Conservation (phyloP, 2,888 invertebrate species). For the Empis livida region DNA sequence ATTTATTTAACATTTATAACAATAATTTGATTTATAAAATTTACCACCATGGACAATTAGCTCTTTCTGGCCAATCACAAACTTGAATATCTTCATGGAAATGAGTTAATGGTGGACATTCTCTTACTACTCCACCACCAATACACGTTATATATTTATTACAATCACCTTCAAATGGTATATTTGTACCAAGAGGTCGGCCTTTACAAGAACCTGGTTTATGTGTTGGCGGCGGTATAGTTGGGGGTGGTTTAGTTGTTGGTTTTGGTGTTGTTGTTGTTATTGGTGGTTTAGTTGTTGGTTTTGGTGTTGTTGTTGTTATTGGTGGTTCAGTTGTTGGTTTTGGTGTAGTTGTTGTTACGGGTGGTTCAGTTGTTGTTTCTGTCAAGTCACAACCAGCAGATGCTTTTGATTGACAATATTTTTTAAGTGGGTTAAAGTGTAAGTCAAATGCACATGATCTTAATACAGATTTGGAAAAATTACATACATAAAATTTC, state of each 20-base stretch:
- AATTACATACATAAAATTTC: slow-evolving; percentile 1
- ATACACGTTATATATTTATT: background rate
- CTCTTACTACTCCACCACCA: background rate
- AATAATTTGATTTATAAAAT: too few species aligned
- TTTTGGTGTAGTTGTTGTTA: background rate
- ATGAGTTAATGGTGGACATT: background rate
- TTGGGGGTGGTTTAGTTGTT: background rate
- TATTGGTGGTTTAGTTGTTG: background rate
- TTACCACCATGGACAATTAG: background rate
- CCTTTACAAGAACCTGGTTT: background rate
- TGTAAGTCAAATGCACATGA: background rate
- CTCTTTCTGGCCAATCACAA: slow-evolving; percentile 1
- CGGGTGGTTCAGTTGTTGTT: background rate
- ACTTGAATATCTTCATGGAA: slow-evolving; percentile 1
- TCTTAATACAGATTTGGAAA: background rate
- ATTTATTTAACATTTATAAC: too few species aligned
- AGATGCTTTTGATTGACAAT: background rate
- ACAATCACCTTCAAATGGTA: background rate
- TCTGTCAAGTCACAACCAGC: background rate
- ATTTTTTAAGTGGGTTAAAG: slow-evolving; percentile 1
- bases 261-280: background rate
- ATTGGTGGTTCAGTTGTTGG: background rate
- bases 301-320: background rate
- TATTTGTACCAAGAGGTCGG: background rate
- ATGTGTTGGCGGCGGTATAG: background rate